Base-by-base conservation (phyloP, 2,888 invertebrate species). In the Eupsilia transversa region DNA sequence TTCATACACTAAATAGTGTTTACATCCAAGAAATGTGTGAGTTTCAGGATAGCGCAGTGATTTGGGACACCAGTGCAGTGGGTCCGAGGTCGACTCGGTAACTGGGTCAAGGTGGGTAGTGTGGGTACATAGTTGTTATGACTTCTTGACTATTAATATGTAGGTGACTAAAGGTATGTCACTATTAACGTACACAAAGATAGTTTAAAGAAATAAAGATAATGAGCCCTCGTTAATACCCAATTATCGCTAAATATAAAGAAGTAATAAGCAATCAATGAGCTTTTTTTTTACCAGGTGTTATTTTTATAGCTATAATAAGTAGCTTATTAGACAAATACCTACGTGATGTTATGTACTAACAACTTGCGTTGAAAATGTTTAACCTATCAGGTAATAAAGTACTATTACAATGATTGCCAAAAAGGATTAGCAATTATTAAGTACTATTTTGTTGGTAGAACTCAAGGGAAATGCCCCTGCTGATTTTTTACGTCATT, bases 91-190 rank as follows among this genome's bases (percentile, higher is more conserved):
- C 60, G 52, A 20, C 46, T 23, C 61, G 43, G 61, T n/a, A 59
- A 66, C 52, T 73, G 54, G 80, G 84, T 84, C 80, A 80, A 84
- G 80, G 80, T 79, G 33, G 30, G 38, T 49, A 54, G 52, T 52
- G 5, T 17, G 17, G 12, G 54, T 12, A 20, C 52, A 46, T 38
- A 52, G 33, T 30, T 59, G 57, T 33, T 76, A 52, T n/a, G 46
- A 59, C 49, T 60, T 46, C 46, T 54, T 41, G 27, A 41, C 35
- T 54, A 41, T 63, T 49, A 17, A 52, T 65, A 27, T 52, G 20
- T 14, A 33, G 35, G 46, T 46, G 5, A 3, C 14, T 43, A 43
- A 14, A 43, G 17, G 20, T 43, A 54, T n/a, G 59, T 9, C 41
- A 23, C 46, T 57, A 20, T 5, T 33, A 20, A 23, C 6, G 23